Evolutionary conservation across 2,888 invertebrate genomes (phyloP).

Genomic region (Melipona bicolor): DNA sequence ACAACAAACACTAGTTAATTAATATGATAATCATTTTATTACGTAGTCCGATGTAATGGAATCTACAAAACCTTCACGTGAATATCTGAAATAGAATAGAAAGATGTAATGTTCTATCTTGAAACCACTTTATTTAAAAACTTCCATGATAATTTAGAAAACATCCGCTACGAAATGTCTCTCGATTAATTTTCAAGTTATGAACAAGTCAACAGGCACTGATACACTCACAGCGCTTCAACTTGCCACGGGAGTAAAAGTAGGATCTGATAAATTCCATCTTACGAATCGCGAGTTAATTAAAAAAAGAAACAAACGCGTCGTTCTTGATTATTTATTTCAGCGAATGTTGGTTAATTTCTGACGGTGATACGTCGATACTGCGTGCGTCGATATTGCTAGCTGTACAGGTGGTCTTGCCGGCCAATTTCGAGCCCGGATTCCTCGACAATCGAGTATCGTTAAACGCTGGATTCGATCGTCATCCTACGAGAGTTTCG

Average conservation of each 20-base stretch:
- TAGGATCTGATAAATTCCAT: not conserved
- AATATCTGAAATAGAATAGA: no score
- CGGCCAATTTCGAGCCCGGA: slow-evolving; percentile 56
- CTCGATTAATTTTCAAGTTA: no score
- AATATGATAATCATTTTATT: no score
- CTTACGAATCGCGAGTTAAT: not conserved
- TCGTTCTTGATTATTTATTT: not conserved
- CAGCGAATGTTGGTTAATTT: not conserved
- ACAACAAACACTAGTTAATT: no score
- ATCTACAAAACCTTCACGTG: no score
- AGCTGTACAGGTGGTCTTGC: slow-evolving; percentile 57
- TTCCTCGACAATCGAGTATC: slow-evolving; percentile 61
- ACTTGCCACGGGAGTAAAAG: not conserved
- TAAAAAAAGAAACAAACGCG: not conserved
- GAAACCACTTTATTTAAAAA: no score
- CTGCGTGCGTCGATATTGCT: slow-evolving; percentile 24
- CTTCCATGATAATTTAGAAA: no score
- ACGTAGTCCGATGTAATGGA: no score
- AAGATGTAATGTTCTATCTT: no score
- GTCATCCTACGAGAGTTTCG: slow-evolving; percentile 53
- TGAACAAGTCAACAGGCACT: no score
- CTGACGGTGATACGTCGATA: not conserved
- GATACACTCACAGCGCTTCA: no score
- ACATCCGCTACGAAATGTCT: no score
- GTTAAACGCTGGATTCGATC: slow-evolving; percentile 63